A percentile compares a stretch with the other conserved stretches of the same genome.
Evolutionary conservation across 2,888 invertebrate species (phyloP).

Genomic region (Dysmachus trigonus): DNA sequence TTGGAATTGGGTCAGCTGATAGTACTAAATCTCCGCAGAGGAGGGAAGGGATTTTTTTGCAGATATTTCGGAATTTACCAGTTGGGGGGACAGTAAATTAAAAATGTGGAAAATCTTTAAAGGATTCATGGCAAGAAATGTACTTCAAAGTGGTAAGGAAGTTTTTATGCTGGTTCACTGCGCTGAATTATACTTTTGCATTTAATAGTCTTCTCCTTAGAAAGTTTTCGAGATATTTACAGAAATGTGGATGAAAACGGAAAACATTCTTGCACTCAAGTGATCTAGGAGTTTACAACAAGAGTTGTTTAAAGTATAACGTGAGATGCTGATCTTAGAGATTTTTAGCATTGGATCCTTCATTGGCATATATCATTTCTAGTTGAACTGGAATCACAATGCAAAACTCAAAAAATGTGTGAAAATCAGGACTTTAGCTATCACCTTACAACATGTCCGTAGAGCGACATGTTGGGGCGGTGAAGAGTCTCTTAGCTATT

Average conservation of each 20-base stretch:
- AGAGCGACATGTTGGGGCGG: no score
- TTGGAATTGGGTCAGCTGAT: background rate
- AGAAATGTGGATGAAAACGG: background rate
- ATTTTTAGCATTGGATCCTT: background rate
- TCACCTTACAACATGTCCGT: no score
- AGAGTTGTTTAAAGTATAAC: background rate
- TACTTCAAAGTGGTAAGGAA: background rate
- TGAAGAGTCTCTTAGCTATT: no score
- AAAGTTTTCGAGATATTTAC: background rate
- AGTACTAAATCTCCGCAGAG: background rate
- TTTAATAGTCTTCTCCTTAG: background rate
- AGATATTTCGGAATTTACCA: background rate
- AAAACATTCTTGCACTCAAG: background rate
- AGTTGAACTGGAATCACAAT: background rate
- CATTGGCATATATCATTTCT: background rate
- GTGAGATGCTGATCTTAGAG: background rate
- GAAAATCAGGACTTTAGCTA: no score
- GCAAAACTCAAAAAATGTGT: no score
- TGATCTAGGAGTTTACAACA: background rate
- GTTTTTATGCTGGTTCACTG: background rate
- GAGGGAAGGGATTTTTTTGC: background rate
- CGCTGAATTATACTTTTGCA: background rate
- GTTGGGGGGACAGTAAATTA: background rate
- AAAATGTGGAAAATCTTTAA: background rate
- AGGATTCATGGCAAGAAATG: background rate